A percentile compares a stretch with the other conserved stretches of the same genome.
phyloP scores from a whole-genome alignment of 1,140 invertebrate genomes.

The Fopius arisanus region DNA sequence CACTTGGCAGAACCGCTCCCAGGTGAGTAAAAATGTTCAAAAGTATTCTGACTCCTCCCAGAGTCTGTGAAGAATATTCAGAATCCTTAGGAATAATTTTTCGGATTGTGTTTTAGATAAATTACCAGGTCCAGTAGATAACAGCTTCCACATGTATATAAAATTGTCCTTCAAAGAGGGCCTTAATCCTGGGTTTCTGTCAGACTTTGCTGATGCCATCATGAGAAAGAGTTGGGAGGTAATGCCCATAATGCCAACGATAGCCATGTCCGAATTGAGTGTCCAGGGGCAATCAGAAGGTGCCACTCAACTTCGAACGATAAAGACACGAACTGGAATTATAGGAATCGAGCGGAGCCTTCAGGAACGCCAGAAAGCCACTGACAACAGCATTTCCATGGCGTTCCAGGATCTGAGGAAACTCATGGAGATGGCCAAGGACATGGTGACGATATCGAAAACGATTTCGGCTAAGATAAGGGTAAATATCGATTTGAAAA shows the following conservation, averaged over 20 bases:
- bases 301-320: constrained; percentile 56
- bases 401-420: constrained; percentile 96
- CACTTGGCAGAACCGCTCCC: constrained; percentile 74
- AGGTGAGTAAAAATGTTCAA: constrained; percentile 58
- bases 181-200: constrained; percentile 75
- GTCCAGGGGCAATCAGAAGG: constrained; percentile 44
- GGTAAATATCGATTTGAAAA: constrained; percentile 61
- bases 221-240: constrained; percentile 72
- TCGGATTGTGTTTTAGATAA: constrained; percentile 65
- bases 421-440: constrained; percentile 95
- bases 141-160: constrained; percentile 77
- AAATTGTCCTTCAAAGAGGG: constrained; percentile 91
- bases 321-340: constrained; percentile 86
- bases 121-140: constrained; percentile 76
- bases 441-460: constrained; percentile 94
- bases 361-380: constrained; percentile 87
- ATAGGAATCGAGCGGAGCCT: constrained; percentile 94
- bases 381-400: constrained; percentile 88
- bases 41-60: neutral
- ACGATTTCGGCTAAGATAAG: constrained; percentile 93
- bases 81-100: no score
- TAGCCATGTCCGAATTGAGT: constrained; percentile 21
- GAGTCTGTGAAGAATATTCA: no score
- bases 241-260: constrained; percentile 43
- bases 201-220: constrained; percentile 70